These are phyloP conservation scores for Zosterops pallidus DNA, from an alignment of 2,113 vertebrate genomes.

Conservation along the genomic window DNA sequence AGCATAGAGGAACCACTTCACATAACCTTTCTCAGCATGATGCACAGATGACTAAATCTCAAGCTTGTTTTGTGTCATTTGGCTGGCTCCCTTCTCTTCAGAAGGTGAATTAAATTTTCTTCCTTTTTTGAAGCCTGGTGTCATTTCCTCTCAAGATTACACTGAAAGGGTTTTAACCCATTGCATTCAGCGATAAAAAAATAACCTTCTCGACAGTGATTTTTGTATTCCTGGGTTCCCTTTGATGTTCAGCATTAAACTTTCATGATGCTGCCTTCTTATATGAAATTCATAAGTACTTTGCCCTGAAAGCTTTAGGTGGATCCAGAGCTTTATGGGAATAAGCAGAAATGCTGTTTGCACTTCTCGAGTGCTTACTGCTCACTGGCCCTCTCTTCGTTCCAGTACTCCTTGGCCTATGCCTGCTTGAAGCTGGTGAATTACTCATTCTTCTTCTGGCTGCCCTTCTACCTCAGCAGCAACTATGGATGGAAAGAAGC, in stretches of 20 bases:
- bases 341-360: neutral
- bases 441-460: conserved; percentile 99
- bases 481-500: conserved; percentile 94
- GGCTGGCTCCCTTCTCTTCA: neutral
- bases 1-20: neutral
- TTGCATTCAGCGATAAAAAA: conserved; percentile 8
- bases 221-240: neutral
- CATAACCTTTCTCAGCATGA: neutral
- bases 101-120: conserved; percentile 6
- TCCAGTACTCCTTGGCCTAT: conserved; percentile 91
- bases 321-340: neutral
- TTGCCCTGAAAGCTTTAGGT: neutral
- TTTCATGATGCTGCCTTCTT: conserved; percentile 39
- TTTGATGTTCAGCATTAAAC: conserved; percentile 67
- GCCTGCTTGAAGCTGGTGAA: conserved; percentile 97
- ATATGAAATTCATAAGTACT: neutral
- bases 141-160: neutral
- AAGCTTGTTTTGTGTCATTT: neutral
- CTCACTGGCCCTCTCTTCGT: neutral
- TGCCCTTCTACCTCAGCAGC: conserved; percentile 94
- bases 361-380: neutral
- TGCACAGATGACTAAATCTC: neutral
- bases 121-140: neutral
- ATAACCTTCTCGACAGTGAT: conserved; percentile 31
- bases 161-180: conserved; percentile 9